These are phyloP conservation scores for Noctua comes DNA, from an alignment of 2,888 invertebrate genomes.

Conservation along the genomic window DNA sequence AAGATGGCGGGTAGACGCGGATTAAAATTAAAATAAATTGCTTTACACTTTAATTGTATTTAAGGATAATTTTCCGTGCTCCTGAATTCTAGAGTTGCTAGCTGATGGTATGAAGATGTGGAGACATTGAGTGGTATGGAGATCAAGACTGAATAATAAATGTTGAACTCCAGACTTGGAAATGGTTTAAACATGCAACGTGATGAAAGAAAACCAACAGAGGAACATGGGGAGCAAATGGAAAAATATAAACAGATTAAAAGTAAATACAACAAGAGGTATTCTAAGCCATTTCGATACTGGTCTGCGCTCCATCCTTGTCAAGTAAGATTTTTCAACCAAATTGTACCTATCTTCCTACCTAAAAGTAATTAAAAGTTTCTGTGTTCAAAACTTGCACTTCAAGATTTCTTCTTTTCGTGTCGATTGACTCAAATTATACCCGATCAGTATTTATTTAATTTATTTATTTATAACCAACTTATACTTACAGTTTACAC, in stretches of 20 bases:
- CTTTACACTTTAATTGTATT: conserved; percentile 90
- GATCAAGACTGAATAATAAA: background rate
- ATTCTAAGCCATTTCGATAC: background rate
- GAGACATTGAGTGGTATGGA: conserved; percentile 72
- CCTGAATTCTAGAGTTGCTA: conserved; percentile 87
- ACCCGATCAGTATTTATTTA: too few relatives aligned
- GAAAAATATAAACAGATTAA: background rate
- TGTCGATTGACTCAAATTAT: too few relatives aligned
- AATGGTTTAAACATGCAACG: background rate
- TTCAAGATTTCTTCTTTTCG: too few relatives aligned
- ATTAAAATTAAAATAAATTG: conserved; percentile 90
- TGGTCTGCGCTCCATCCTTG: too few relatives aligned
- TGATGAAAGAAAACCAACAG: background rate
- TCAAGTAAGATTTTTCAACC: background rate
- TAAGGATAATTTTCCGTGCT: conserved; percentile 89
- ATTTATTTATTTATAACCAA: too few relatives aligned
- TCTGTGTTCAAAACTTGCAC: background rate
- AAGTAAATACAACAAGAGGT: background rate
- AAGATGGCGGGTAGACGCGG: conserved; percentile 78
- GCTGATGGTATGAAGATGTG: conserved; percentile 80
- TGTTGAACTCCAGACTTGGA: background rate
- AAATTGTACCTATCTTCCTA: background rate
- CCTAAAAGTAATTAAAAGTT: background rate
- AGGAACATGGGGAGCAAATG: background rate
- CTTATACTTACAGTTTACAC: too few relatives aligned